Conservation (phyloP, 2,113 vertebrate genomes). For the Dolichotis patagonum region DNA sequence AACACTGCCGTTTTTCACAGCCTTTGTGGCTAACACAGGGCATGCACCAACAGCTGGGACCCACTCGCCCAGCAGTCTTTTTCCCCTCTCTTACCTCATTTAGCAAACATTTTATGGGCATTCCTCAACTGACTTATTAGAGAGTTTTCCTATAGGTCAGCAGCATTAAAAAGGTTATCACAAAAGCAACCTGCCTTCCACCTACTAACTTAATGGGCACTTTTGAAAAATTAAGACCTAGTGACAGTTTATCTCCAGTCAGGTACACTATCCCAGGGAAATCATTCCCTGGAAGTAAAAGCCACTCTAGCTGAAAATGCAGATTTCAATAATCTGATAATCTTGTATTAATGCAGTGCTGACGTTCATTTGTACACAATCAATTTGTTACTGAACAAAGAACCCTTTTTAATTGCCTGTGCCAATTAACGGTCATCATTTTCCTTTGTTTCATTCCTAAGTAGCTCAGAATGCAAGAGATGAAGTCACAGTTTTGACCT, state of each 20-base stretch:
- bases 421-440: constrained; percentile 72
- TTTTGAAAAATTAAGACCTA: constrained; percentile 44
- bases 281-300: constrained; percentile 42
- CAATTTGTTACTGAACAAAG: constrained; percentile 79
- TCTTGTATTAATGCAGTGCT: constrained; percentile 57
- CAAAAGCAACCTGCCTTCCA: not conserved
- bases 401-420: constrained; percentile 76
- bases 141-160: not conserved
- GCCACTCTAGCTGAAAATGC: constrained; percentile 31
- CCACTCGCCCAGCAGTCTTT: not conserved
- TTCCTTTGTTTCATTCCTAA: constrained; percentile 68
- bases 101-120: constrained; percentile 22
- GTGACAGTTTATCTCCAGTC: constrained; percentile 33
- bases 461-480: constrained; percentile 20
- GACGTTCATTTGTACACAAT: constrained; percentile 76
- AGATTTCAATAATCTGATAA: constrained; percentile 70
- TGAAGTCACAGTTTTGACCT: constrained; percentile 44
- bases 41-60: not conserved
- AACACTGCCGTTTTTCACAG: not conserved
- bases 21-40: not conserved
- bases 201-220: not conserved
- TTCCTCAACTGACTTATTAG: constrained; percentile 42
- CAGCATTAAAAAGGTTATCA: constrained; percentile 49
- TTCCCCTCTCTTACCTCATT: not conserved
- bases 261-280: not conserved